Evolutionary conservation across 2,113 vertebrate species (phyloP), one percentile per base, ranked within the genome.

Genomic region (Fregata magnificens): DNA sequence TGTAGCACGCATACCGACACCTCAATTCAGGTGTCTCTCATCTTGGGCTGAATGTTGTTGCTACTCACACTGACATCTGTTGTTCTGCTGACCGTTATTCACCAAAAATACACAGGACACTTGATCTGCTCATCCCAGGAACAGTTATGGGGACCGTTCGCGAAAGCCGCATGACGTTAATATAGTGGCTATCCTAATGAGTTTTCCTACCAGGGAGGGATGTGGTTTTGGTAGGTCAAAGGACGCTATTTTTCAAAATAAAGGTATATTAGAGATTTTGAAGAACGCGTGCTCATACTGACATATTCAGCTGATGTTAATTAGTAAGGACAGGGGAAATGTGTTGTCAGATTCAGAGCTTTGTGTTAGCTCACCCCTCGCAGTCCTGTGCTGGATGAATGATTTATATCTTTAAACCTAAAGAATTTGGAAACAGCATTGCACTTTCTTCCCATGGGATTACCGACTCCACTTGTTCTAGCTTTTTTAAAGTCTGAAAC

Each of bases 251-350:
- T 87, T 47, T 88, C 56, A 72, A 94, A 95, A 67, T 59, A 67
- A 79, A 82, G 17, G 13, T 13, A 36, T 42, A 28, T 5, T 17
- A 47, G 66, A 56, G 45, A 16, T 73, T 73, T 73, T 66, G 21
- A 58, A 58, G 70, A 53, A 29, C 0, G 0, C 6, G 2, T 67
- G 49, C 25, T 90, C 2, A 0, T 13, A 13, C 7, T 16, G 84
- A 69, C 34, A 4, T 52, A 6, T 31, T 76, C 53, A 52, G 16
- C 28, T 90, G 90, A 90, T 26, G 71, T 36, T 77, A 72, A 95
- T 90, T 65, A 86, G 69, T 18, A 61, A 59, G 31, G 92, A 63
- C n/a, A 79, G 18, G 36, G 38, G 67, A 82, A 61, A 66, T 61
- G 34, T 0, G 25, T 31, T 56, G 52, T 52, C 53, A 19, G 61